Conservation (phyloP, 2,113 vertebrate species). For the Brachirus orientalis region DNA sequence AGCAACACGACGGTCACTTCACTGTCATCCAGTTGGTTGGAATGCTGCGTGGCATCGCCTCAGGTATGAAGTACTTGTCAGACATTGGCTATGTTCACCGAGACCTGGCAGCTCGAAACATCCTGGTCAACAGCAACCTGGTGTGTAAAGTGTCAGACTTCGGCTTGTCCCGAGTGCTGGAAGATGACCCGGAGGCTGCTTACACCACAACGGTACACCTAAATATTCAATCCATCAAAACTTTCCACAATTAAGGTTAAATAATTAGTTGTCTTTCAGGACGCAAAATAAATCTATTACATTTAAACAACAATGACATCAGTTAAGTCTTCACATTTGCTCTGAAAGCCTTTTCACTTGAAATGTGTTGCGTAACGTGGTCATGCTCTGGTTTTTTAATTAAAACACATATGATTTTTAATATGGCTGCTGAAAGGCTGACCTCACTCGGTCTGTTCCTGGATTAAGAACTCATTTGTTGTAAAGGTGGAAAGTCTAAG, state of each 20-base stretch:
- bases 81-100: constrained; percentile 98
- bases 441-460: too few species aligned
- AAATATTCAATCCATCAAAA: too few species aligned
- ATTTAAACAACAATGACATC: too few species aligned
- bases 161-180: constrained; percentile 94
- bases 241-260: background rate
- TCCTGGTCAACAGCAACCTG: constrained; percentile 97
- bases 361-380: too few species aligned
- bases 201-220: constrained; percentile 88
- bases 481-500: too few species aligned
- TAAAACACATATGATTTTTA: too few species aligned
- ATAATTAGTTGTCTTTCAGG: background rate
- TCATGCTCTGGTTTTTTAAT: too few species aligned
- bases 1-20: constrained; percentile 91
- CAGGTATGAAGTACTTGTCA: constrained; percentile 98
- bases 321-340: too few species aligned
- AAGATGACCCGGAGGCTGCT: constrained; percentile 95
- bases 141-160: constrained; percentile 99
- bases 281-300: too few species aligned
- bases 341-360: too few species aligned
- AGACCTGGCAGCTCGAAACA: constrained; percentile 95
- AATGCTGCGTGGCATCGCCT: constrained; percentile 96
- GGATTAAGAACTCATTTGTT: too few species aligned
- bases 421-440: too few species aligned
- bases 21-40: constrained; percentile 98